phyloP scores from a whole-genome alignment of 2,113 vertebrate genomes.

The Poecilia latipinna region DNA sequence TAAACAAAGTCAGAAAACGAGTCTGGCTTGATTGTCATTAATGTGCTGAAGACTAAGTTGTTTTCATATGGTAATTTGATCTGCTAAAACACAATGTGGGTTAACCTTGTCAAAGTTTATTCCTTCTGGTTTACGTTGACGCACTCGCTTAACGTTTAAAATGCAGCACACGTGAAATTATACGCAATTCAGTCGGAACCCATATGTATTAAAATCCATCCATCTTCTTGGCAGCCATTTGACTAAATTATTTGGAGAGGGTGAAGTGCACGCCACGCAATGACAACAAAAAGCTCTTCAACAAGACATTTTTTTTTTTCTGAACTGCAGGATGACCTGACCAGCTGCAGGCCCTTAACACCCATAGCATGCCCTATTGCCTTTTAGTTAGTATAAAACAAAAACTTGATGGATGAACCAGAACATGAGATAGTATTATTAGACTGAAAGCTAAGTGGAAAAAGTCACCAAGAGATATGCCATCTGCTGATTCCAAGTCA shows the following conservation, averaged over 20 bases:
- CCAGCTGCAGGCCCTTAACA: conserved; percentile 48
- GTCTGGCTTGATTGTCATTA: conserved; percentile 35
- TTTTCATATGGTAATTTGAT: conserved; percentile 68
- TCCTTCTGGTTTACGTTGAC: conserved; percentile 61
- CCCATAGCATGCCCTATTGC: conserved; percentile 56
- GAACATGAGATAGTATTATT: conserved; percentile 68
- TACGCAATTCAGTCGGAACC: conserved; percentile 74
- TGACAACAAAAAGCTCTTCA: conserved; percentile 59
- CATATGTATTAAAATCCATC: conserved; percentile 81
- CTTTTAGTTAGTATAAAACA: conserved; percentile 63
- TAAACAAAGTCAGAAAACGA: conserved; percentile 26
- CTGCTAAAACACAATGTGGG: conserved; percentile 57
- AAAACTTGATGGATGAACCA: conserved; percentile 79
- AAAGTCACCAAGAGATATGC: conserved; percentile 54
- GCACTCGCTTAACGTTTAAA: conserved; percentile 63
- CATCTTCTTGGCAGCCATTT: conserved; percentile 84
- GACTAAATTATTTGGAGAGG: conserved; percentile 74
- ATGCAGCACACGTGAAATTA: conserved; percentile 70
- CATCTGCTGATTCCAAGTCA: conserved; percentile 34
- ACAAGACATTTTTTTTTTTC: conserved; percentile 60
- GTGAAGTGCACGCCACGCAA: conserved; percentile 52
- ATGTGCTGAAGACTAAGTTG: conserved; percentile 40
- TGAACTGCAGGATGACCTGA: conserved; percentile 63
- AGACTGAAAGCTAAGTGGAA: conserved; percentile 58
- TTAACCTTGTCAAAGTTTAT: conserved; percentile 59